These are phyloP conservation scores for Equus przewalskii DNA, from an alignment of 2,113 vertebrate species.

Conservation along the genomic window DNA sequence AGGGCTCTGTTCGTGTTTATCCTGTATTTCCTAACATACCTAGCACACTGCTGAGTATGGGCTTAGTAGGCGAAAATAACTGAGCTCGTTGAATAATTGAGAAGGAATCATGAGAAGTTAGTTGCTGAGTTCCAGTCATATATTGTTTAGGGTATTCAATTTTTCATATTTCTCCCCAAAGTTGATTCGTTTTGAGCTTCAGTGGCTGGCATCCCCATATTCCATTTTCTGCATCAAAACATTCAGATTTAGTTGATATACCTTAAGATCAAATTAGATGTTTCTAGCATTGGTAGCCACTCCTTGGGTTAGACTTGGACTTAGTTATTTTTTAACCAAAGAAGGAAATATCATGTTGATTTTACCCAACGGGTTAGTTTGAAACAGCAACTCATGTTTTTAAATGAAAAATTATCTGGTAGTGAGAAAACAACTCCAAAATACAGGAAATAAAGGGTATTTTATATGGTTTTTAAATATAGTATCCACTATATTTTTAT, in stretches of 20 bases:
- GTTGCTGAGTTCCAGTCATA: background rate
- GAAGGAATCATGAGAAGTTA: constrained; percentile 39
- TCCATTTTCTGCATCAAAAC: constrained; percentile 53
- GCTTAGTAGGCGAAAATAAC: constrained; percentile 29
- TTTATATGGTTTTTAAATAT: constrained; percentile 9
- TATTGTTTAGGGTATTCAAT: constrained; percentile 6
- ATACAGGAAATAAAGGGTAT: background rate
- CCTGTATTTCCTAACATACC: constrained; percentile 34
- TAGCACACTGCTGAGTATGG: background rate
- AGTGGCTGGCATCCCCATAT: background rate
- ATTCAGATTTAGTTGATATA: constrained; percentile 51
- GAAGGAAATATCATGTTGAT: constrained; percentile 38
- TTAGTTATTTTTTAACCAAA: constrained; percentile 61
- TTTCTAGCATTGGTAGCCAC: constrained; percentile 26
- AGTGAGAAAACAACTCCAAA: constrained; percentile 29
- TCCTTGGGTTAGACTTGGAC: constrained; percentile 28
- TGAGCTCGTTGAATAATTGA: background rate
- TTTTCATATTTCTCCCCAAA: constrained; percentile 63
- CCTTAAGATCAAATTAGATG: constrained; percentile 37
- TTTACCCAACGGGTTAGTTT: constrained; percentile 49
- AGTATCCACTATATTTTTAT: background rate
- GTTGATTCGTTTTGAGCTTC: constrained; percentile 61
- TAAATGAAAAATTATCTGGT: constrained; percentile 32
- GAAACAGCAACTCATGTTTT: constrained; percentile 33
- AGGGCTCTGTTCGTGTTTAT: background rate